These are phyloP conservation scores for Lithobius niger DNA, from an alignment of 1,140 invertebrate genomes.

Conservation along the genomic window DNA sequence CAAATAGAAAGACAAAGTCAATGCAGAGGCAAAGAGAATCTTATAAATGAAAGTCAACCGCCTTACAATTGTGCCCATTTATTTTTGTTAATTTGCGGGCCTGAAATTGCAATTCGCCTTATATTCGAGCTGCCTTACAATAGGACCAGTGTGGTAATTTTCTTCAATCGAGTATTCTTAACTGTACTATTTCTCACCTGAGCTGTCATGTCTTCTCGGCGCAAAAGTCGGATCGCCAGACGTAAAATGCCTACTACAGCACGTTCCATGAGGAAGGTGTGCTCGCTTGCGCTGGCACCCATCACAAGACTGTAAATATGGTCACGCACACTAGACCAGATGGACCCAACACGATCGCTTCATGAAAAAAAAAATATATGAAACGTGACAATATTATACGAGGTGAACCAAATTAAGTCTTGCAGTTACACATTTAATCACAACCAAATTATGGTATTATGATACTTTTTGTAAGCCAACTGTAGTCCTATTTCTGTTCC, in stretches of 20 bases:
- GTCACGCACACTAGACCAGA: constrained; percentile 70
- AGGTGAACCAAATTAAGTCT: no score
- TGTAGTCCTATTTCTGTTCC: no score
- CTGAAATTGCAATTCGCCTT: no score
- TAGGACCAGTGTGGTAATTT: no score
- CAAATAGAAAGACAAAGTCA: no score
- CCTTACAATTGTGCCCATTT: no score
- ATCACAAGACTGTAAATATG: constrained; percentile 67
- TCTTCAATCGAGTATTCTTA: no score
- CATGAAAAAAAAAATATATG: constrained; percentile 19
- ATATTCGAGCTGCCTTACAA: no score
- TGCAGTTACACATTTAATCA: constrained; percentile 3
- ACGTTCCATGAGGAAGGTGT: constrained; percentile 68
- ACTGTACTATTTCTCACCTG: constrained; percentile 26
- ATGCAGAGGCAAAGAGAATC: no score
- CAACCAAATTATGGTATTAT: not conserved
- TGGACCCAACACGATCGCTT: constrained; percentile 64
- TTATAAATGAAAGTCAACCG: no score
- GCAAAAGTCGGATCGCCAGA: constrained; percentile 70
- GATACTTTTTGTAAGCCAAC: constrained; percentile 3
- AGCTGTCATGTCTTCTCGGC: constrained; percentile 57
- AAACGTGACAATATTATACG: no score
- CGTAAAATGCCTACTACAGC: constrained; percentile 75
- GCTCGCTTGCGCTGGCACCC: constrained; percentile 54
- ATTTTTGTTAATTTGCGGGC: no score